phyloP scores from a whole-genome alignment of 2,113 vertebrate genomes.

The Onychostruthus taczanowskii region DNA sequence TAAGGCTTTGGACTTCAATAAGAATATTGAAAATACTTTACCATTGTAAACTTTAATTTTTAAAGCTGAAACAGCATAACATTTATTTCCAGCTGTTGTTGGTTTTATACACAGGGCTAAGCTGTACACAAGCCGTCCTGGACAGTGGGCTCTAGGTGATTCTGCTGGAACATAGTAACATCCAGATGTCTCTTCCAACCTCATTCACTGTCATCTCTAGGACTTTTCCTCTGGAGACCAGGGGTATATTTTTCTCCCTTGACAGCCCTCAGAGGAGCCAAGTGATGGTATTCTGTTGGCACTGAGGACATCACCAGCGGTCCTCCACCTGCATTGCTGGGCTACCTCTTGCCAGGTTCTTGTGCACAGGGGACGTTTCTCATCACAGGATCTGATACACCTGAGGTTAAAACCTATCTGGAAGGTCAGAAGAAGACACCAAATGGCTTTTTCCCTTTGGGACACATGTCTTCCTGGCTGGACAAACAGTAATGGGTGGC shows the following conservation, averaged over 20 bases:
- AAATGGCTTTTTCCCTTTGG: not conserved
- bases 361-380: not conserved
- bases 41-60: not conserved
- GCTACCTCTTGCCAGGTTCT: not conserved
- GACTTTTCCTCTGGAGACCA: not conserved
- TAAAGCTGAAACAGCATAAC: not conserved
- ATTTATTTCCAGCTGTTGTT: not conserved
- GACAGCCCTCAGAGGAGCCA: not conserved
- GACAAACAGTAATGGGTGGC: not conserved
- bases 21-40: not conserved
- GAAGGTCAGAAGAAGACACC: not conserved
- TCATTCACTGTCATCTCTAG: not conserved
- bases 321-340: not conserved
- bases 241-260: rapidly evolving
- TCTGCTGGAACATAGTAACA: not conserved
- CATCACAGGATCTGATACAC: not conserved
- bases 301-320: not conserved
- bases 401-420: not conserved
- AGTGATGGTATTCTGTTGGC: not conserved
- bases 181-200: not conserved
- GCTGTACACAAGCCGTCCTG: rapidly evolving
- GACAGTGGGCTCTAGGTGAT: not conserved
- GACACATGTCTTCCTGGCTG: not conserved
- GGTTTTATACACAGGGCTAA: not conserved
- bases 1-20: not conserved